Conservation (phyloP, 1,140 invertebrate genomes). For the Armadillidium nasatum region DNA sequence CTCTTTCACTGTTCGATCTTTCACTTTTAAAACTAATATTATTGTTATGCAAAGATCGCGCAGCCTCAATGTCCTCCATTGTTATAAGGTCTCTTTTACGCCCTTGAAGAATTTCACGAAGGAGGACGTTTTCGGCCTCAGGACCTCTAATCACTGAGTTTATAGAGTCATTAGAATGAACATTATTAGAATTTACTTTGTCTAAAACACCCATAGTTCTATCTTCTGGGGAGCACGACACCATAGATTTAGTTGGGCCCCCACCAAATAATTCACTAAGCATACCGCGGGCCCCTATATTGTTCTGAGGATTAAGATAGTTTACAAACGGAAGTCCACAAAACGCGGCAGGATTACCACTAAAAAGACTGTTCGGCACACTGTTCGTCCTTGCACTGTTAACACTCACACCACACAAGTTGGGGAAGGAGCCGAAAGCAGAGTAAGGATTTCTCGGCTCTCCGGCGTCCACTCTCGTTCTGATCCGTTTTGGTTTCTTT, state of each 20-base stretch:
- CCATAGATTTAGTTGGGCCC: constrained; percentile 38
- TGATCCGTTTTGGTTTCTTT: constrained; percentile 59
- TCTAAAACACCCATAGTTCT: constrained; percentile 41
- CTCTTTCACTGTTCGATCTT: constrained; percentile 26
- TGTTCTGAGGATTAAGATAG: constrained; percentile 41
- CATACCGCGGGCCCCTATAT: constrained; percentile 41
- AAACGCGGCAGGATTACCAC: constrained; percentile 29
- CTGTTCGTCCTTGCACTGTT: constrained; percentile 42
- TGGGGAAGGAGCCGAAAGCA: constrained; percentile 43
- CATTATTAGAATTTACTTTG: constrained; percentile 38
- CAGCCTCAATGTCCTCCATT: constrained; percentile 40
- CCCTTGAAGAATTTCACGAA: constrained; percentile 53
- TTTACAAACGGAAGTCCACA: constrained; percentile 44
- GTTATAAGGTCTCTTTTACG: constrained; percentile 45
- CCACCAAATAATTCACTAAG: constrained; percentile 44
- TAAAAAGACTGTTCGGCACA: constrained; percentile 29
- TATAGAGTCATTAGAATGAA: constrained; percentile 37
- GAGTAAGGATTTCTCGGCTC: constrained; percentile 88
- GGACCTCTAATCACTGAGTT: constrained; percentile 40
- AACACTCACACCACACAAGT: constrained; percentile 44
- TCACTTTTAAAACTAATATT: constrained; percentile 52
- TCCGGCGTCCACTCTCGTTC: constrained; percentile 89
- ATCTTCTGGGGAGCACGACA: constrained; percentile 37
- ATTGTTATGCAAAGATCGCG: constrained; percentile 43
- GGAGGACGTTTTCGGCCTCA: constrained; percentile 49